A percentile compares a stretch with the other conserved stretches of the same genome.
Evolutionary conservation across 2,113 vertebrate genomes (phyloP).

Genomic region (Tachysurus fulvidraco): DNA sequence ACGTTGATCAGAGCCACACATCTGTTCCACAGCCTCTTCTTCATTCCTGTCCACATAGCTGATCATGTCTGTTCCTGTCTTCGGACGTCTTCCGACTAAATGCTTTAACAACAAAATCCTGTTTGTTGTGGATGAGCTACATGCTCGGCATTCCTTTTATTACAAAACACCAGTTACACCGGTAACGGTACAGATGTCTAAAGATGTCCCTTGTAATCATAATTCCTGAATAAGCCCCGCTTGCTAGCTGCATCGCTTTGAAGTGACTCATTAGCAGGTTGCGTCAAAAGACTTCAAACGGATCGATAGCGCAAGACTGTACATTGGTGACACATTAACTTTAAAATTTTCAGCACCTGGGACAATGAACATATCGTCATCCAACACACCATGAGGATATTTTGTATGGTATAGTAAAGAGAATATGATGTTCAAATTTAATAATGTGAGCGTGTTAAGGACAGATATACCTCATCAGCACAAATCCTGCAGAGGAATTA

Average conservation of each 20-base stretch:
- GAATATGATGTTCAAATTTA: neutral
- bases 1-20: constrained; percentile 8
- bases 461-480: neutral
- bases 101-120: neutral
- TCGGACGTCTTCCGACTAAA: too few species aligned
- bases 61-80: constrained; percentile 28
- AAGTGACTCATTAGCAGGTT: neutral
- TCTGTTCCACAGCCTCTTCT: constrained; percentile 27
- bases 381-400: neutral
- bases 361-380: neutral
- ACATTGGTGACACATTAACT: neutral
- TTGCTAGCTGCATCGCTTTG: neutral
- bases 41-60: constrained; percentile 15
- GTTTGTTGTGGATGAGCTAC: neutral
- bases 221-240: neutral
- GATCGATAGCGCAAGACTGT: neutral
- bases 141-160: neutral
- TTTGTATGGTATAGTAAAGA: neutral
- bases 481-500: neutral
- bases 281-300: neutral
- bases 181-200: neutral
- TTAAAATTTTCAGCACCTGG: neutral
- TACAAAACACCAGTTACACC: neutral
- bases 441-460: neutral
- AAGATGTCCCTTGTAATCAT: too few species aligned